phyloP scores from a whole-genome alignment of 2,113 vertebrate genomes.

The Philantomba maxwellii region DNA sequence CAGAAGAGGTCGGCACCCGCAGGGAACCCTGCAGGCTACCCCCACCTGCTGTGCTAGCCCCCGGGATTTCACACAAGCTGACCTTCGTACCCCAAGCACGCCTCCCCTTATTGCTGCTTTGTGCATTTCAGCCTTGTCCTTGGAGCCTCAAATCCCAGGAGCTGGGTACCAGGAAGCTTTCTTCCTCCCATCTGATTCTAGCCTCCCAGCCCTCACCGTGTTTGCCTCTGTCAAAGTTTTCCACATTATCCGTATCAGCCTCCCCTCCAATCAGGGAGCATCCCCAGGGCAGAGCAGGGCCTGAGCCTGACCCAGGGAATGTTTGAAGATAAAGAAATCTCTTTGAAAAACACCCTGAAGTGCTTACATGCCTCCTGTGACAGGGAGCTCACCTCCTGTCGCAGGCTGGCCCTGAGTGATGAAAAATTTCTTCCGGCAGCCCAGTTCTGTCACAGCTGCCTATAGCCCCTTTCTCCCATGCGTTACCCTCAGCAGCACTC shows the following conservation, averaged over 20 bases:
- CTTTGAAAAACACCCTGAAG: neutral
- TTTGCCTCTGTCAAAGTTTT: neutral
- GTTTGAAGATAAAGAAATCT: neutral
- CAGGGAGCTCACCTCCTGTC: fast-evolving
- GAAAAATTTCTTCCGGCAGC: neutral
- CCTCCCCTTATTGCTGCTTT: neutral
- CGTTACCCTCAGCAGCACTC: neutral
- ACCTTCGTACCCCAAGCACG: neutral
- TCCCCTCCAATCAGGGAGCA: neutral
- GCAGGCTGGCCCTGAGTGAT: neutral
- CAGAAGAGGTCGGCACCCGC: neutral
- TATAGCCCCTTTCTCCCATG: neutral
- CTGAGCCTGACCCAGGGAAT: neutral
- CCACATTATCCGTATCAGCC: fast-evolving
- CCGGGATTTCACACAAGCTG: neutral
- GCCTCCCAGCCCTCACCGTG: neutral
- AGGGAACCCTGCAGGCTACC: too few species aligned
- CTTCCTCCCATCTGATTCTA: neutral
- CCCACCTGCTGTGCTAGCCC: neutral
- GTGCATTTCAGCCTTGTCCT: neutral
- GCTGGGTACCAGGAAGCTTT: neutral
- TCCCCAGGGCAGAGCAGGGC: neutral
- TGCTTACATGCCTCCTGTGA: neutral
- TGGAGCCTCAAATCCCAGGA: neutral
- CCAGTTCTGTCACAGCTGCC: neutral